Conservation (phyloP, 1,140 invertebrate genomes). For the Eriosoma lanigerum region DNA sequence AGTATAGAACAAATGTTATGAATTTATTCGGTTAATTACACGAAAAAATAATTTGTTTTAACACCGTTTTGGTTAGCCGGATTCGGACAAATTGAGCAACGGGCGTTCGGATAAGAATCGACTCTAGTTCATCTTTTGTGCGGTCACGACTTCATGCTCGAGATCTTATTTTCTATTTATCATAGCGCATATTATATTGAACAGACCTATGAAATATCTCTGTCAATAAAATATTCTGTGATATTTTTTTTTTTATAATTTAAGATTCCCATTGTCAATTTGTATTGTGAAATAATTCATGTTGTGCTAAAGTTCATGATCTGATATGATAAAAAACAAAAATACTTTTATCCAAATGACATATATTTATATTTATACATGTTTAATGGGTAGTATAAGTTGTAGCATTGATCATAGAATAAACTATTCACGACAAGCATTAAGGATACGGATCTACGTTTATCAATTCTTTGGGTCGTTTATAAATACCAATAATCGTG, state of each 20-base stretch:
- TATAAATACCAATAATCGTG: constrained; percentile 2
- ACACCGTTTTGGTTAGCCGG: constrained; percentile 17
- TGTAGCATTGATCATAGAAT: no score
- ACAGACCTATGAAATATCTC: constrained; percentile 25
- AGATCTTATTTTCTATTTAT: constrained; percentile 16
- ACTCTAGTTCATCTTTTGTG: background rate
- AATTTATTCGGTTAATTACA: background rate
- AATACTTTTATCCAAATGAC: constrained; percentile 5
- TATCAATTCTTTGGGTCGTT: constrained; percentile 10
- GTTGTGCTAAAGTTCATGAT: constrained; percentile 17
- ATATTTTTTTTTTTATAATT: background rate
- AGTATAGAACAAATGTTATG: background rate
- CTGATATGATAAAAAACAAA: background rate
- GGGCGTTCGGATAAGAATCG: background rate
- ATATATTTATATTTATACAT: no score
- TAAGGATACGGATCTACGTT: constrained; percentile 1
- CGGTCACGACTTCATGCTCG: constrained; percentile 47
- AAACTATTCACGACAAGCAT: no score
- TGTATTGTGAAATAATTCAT: constrained; percentile 6
- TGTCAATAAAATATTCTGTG: background rate
- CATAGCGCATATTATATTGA: constrained; percentile 14
- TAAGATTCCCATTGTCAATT: background rate
- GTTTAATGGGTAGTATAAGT: no score
- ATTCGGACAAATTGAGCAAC: constrained; percentile 28
- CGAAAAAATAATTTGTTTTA: background rate